Evolutionary conservation across 2,113 vertebrate genomes (phyloP).

Genomic region (Centropus bengalensis): DNA sequence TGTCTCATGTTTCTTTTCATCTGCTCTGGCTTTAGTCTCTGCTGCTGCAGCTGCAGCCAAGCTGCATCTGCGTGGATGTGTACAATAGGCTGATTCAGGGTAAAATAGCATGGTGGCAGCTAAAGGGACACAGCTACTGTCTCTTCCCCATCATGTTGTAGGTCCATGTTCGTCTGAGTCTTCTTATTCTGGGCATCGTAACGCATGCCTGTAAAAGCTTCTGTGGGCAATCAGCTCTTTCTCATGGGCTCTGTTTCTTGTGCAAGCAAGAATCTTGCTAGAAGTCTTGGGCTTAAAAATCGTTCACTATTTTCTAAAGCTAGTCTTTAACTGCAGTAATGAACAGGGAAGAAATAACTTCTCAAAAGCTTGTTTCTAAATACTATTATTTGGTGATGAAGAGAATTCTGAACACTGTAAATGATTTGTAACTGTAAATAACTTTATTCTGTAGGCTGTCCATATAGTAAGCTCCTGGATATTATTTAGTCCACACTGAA

Average conservation of each 20-base stretch:
- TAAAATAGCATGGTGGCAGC: not conserved
- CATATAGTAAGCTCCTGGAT: not conserved
- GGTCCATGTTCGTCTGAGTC: not conserved
- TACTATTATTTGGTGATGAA: not conserved
- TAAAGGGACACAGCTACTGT: not conserved
- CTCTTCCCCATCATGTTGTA: not conserved
- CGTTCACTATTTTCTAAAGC: not conserved
- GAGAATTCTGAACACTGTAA: not conserved
- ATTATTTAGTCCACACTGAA: not conserved
- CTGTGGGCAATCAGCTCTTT: not conserved
- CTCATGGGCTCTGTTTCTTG: not conserved
- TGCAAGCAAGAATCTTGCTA: not conserved
- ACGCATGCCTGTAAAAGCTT: not conserved
- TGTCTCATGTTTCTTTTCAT: not conserved
- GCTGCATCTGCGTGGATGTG: not conserved
- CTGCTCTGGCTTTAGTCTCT: not conserved
- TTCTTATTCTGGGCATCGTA: not conserved
- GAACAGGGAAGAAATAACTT: not conserved
- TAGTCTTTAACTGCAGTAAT: not conserved
- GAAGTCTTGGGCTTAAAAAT: not conserved
- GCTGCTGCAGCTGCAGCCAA: not conserved
- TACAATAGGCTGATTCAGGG: not conserved
- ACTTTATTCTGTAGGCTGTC: not conserved
- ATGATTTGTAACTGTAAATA: not conserved
- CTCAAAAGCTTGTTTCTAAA: not conserved